Conservation (phyloP, 2,888 invertebrate genomes). For the Neocrepidodera transversa region DNA sequence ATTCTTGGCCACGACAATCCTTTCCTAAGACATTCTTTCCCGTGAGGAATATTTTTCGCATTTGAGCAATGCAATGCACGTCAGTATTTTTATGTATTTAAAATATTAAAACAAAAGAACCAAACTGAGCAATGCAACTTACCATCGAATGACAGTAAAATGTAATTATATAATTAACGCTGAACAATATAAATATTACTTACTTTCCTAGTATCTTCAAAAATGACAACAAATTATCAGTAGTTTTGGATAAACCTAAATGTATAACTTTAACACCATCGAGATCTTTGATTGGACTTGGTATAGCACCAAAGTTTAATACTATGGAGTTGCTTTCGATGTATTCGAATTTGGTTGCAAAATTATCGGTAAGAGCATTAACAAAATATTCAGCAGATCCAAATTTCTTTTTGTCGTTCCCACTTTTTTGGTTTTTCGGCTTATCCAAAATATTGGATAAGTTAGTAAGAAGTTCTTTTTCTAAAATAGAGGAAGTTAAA, state of each 20-base stretch:
- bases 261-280: slow-evolving; percentile 26
- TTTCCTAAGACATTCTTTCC: no score
- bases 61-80: no score
- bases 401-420: slow-evolving; percentile 51
- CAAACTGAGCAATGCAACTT: no score
- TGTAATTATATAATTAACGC: no score
- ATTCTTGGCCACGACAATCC: no score
- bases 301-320: slow-evolving; percentile 32
- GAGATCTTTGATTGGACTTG: neutral
- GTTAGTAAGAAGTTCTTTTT: slow-evolving; percentile 22
- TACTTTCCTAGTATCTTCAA: slow-evolving; percentile 36
- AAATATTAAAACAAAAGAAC: no score
- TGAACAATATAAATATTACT: slow-evolving; percentile 1
- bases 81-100: no score
- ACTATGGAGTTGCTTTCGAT: slow-evolving; percentile 46
- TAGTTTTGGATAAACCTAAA: slow-evolving; percentile 6
- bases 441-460: slow-evolving; percentile 31
- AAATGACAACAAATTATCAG: slow-evolving; percentile 18
- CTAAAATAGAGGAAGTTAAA: slow-evolving; percentile 13
- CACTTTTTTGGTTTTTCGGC: slow-evolving; percentile 55
- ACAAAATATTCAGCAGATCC: slow-evolving; percentile 89
- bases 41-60: no score
- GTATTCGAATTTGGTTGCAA: slow-evolving; percentile 7
- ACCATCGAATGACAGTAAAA: no score
- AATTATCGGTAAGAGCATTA: slow-evolving; percentile 62